Base-by-base conservation (phyloP, 2,888 invertebrate species). In the Merodon equestris region DNA sequence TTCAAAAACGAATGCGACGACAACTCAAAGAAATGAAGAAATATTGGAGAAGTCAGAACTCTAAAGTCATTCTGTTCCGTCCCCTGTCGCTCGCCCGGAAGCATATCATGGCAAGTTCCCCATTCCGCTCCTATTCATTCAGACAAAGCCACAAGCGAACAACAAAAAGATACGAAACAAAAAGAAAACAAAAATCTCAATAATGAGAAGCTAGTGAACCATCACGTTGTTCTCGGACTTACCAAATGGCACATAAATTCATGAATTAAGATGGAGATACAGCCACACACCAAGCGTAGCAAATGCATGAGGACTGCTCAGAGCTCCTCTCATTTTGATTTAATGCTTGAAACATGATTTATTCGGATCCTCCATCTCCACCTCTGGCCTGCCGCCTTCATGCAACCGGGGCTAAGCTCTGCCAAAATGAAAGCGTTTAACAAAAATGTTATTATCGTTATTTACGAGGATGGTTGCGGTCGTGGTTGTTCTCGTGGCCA, bases 201-300 rank as follows among this genome's bases (percentile, higher is more conserved):
- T 50, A 50, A 60, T 44, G 54, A 34, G 54, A 63, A 66, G 66
- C 70, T 60, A 50, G 58, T 44, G 54, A 63, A 64, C 47, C 70
- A 75, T 71, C 58, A 79, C 58, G 79, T 73, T 70, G 19, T 58
- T 44, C 73, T 19, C 51, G 51, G 50, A 5, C 44, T 27, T 47
- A 57, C 63, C 61, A 70, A 81, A 81, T 81, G 66, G 75, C 81
- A 81, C 71, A 81, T 75, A 81, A 81, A 71, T 81, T 75, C 61
- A 75, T 81, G 81, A 81, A 81, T 81, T 75, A 75, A 81, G 81
- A 75, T 74, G 60, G 61, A 75, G 79, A 79, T 74, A 84, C 83
- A 83, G 84, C 83, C 83, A 84, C 83, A 84, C 84, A 83, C 82
- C 57, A 72, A 82, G 72, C 81, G 63, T 71, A 67, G 71, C 60